Evolutionary conservation across 2,888 invertebrate genomes (phyloP), one percentile per base, ranked within the genome.

Genomic region (Oxycera nigricornis): DNA sequence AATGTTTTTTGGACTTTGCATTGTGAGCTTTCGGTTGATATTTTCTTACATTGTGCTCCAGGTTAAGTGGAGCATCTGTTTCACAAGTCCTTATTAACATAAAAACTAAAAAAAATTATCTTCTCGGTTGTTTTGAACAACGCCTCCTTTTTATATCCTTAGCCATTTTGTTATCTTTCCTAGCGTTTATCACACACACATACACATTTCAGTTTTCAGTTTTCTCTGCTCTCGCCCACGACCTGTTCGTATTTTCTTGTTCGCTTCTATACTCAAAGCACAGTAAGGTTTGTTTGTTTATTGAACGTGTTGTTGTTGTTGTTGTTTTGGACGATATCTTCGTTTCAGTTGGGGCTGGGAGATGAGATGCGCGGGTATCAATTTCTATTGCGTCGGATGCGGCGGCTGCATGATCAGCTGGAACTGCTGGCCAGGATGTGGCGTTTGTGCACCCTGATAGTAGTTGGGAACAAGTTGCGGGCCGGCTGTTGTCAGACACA

Each of bases 401-500:
- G 84, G 85, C 77, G 81, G 85, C 73, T 82, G 84, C 85, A 86
- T 83, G 67, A 85, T 77, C 74, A 86, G 80, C 77, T 85, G 86
- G 79, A 83, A 84, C 76, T 80, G 85, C 78, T 81, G 83, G 78
- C 80, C 81, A 76, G 81, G 81, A 78, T 83, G 86, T 62, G 81
- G 83, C 77, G 83, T 84, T 79, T 85, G 85, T 76, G 83, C 80
- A 75, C 78, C 82, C 78, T 82, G 84, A 78, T 84, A 84, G 72
- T 80, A 83, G 77, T 81, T 83, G 78, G 81, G 81, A 77, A 85
- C 80, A 50, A 86, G 65, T 76, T 81, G 82, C 73, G 82, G 82
- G 76, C 83, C 82, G 62, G 87, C 88, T 77, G 90, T 83, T 75
- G 89, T 83, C 41, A 89, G 88, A 80, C 89, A 90, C 86, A 90